Conservation (phyloP, 2,113 vertebrate species). For the Oreotrochilus melanogaster region DNA sequence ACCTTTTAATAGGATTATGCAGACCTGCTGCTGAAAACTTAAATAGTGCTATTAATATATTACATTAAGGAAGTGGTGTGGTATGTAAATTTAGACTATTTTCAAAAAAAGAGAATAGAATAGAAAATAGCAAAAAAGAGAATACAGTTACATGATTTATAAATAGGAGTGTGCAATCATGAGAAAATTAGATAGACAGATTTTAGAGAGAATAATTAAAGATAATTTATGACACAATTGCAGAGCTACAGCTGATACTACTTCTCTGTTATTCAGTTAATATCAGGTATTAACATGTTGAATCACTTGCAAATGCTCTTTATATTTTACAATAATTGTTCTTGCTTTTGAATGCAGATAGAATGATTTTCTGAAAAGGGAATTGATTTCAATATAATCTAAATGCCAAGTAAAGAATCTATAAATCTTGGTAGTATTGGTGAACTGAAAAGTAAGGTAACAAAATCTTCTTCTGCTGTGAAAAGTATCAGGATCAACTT, state of each 20-base stretch:
- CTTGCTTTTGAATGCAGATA: background rate
- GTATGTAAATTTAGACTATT: background rate
- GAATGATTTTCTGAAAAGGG: background rate
- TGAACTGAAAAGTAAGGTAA: background rate
- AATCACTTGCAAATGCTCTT: background rate
- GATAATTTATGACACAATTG: background rate
- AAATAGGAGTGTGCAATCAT: background rate
- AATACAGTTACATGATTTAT: background rate
- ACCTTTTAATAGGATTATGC: background rate
- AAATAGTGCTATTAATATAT: background rate
- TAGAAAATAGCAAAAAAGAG: background rate
- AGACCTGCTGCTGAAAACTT: background rate
- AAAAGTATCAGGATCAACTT: background rate
- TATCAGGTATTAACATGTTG: background rate
- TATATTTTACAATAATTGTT: background rate
- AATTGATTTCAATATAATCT: background rate
- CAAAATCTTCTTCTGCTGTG: background rate
- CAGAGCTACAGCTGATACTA: background rate
- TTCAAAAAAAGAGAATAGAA: background rate
- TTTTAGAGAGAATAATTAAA: constrained; percentile 32
- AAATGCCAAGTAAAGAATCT: background rate
- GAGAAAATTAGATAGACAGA: constrained; percentile 32
- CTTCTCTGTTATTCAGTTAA: background rate
- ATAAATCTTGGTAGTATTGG: background rate
- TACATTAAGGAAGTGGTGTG: background rate